Evolutionary conservation across 2,797 vertebrate species (phyloP).

Genomic region (Sus cebifrons): DNA sequence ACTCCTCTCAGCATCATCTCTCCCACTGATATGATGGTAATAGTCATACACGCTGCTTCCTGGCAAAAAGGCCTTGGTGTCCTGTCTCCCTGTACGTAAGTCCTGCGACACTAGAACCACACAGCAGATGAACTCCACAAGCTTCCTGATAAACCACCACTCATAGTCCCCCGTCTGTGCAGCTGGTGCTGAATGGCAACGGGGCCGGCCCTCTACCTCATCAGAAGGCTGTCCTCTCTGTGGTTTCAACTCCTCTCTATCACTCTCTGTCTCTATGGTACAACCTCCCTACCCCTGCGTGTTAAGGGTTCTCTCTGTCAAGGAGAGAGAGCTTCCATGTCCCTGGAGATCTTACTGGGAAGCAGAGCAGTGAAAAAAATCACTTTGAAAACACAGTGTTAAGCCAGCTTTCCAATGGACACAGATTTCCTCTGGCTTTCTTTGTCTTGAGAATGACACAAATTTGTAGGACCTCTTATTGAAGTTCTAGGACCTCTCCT

Average conservation of each 20-base stretch:
- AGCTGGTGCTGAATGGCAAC: neutral
- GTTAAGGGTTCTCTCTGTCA: neutral
- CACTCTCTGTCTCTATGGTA: neutral
- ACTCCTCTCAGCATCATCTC: too few species aligned
- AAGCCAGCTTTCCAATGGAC: neutral
- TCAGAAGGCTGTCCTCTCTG: neutral
- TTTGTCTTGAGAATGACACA: neutral
- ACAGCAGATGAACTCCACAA: neutral
- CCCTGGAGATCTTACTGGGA: neutral
- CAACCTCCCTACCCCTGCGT: neutral
- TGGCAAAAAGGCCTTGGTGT: too few species aligned
- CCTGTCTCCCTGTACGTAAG: too few species aligned
- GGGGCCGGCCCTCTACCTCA: neutral
- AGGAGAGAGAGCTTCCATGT: neutral
- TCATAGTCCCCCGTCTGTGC: neutral
- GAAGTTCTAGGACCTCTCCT: neutral
- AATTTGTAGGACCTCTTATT: neutral
- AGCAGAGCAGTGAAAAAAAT: neutral
- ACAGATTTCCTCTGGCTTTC: neutral
- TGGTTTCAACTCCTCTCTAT: neutral
- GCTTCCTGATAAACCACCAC: neutral
- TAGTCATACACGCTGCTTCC: too few species aligned
- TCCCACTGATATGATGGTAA: too few species aligned
- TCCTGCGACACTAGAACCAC: neutral
- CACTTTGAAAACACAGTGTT: neutral